Evolutionary conservation across 2,113 vertebrate genomes (phyloP), one percentile per base, ranked within the genome.

Genomic region (Heteronetta atricapilla): DNA sequence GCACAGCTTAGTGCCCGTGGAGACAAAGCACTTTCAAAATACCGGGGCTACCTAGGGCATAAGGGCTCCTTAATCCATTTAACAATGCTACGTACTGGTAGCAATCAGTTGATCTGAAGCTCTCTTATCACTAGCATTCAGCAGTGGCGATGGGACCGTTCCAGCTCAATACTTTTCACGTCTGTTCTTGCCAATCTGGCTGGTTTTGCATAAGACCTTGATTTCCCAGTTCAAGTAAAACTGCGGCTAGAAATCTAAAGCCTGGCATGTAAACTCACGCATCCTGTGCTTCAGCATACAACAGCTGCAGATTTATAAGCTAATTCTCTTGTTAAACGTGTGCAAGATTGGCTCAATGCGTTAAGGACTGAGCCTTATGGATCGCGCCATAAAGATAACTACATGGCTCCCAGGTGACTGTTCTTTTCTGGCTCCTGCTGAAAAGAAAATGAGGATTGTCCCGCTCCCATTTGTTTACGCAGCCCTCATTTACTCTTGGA

Each of bases 311-410:
- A 86, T 82, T 88, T 91, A 34, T 28, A 79, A 79, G 70, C 74
- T 77, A 91, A 83, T 89, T 76, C 75, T 80, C 91, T 70, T 89
- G 67, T 84, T 86, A 80, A 75, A 82, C 68, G 40, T 33, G 63
- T 13, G 15, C 62, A 91, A 93, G 75, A 74, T 40, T n/a, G 60
- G 60, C 63, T 82, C n/a, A 2, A 3, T 21, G 40, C 10, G 1
- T 74, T 92, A 52, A 78, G 70, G 42, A 90, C 74, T 69, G 46
- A 38, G 56, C 33, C 76, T 80, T 70, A 67, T 0, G 3, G 29
- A 87, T 64, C 89, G 59, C 2, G 8, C 74, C 62, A 52, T 63
- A 72, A 87, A 87, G 44, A 82, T 44, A 89, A 76, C 79, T 19
- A 28, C 63, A 53, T 31, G 85, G 20, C 38, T 93, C 77, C 59